Conservation (phyloP, 2,888 invertebrate genomes). For the Macrosoma leucophasiata region DNA sequence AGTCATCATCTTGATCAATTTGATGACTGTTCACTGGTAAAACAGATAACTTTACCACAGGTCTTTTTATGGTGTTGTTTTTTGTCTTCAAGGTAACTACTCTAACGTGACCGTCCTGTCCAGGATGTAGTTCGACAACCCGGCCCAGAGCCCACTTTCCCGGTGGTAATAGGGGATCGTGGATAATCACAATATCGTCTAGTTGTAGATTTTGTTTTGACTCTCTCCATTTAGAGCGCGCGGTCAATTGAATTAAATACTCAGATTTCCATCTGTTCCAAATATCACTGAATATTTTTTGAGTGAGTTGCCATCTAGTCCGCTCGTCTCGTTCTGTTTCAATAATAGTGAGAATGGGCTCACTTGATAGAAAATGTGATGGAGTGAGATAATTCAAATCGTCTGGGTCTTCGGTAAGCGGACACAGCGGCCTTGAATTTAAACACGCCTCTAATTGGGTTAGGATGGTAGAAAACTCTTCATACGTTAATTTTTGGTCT, state of each 20-base stretch:
- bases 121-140: slow-evolving; percentile 3
- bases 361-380: too few species aligned
- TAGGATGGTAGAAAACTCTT: slow-evolving; percentile 14
- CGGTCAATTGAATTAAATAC: slow-evolving; percentile 4
- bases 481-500: slow-evolving; percentile 12
- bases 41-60: too few species aligned
- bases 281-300: slow-evolving; percentile 6
- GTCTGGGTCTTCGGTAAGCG: slow-evolving; percentile 11
- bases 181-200: slow-evolving; percentile 3
- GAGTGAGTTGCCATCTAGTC: slow-evolving; percentile 13
- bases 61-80: too few species aligned
- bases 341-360: too few species aligned
- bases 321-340: slow-evolving; percentile 5
- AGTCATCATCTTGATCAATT: too few species aligned
- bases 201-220: too few species aligned
- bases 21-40: too few species aligned
- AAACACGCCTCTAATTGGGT: slow-evolving; percentile 21
- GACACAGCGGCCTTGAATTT: slow-evolving; percentile 19
- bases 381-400: slow-evolving; percentile 3
- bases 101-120: background rate
- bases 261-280: slow-evolving; percentile 4
- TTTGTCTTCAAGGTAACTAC: background rate
- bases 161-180: background rate
- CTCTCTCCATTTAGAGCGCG: slow-evolving; percentile 6
- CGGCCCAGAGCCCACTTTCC: slow-evolving; percentile 3